Evolutionary conservation across 1,140 invertebrate species (phyloP).

Genomic region (Euglossa dilemma): DNA sequence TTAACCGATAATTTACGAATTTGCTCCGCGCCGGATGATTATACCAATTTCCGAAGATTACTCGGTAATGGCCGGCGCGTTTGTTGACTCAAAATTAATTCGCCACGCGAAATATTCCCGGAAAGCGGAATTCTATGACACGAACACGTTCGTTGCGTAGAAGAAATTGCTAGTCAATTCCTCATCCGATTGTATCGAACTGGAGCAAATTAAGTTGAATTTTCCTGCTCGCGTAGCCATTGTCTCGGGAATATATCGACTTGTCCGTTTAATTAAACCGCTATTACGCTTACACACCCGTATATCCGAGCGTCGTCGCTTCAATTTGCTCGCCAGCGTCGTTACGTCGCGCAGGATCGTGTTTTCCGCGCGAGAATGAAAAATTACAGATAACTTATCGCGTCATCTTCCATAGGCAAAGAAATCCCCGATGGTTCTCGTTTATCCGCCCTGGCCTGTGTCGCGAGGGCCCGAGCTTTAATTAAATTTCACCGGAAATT

Average conservation of each 20-base stretch:
- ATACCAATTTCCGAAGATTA: not conserved
- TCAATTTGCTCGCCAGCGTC: no score
- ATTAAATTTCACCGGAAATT: no score
- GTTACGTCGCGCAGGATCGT: no score
- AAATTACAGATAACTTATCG: no score
- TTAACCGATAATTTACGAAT: not conserved
- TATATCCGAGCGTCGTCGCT: no score
- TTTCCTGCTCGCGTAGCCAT: not conserved
- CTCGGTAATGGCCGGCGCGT: not conserved
- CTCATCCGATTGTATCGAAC: not conserved
- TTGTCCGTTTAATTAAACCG: not conserved
- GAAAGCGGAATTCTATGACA: no score
- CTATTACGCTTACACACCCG: not conserved
- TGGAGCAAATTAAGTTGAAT: not conserved
- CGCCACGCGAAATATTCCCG: not conserved
- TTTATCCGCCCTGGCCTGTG: no score
- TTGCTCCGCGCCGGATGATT: not conserved
- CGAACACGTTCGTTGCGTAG: no score
- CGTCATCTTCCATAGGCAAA: no score
- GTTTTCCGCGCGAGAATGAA: no score
- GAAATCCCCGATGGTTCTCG: no score
- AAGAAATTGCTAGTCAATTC: not conserved
- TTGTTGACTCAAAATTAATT: not conserved
- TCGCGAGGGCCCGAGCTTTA: no score
- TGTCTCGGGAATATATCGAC: not conserved